These are phyloP conservation scores for Eumeta japonica DNA, from an alignment of 1,140 invertebrate species.

Conservation along the genomic window DNA sequence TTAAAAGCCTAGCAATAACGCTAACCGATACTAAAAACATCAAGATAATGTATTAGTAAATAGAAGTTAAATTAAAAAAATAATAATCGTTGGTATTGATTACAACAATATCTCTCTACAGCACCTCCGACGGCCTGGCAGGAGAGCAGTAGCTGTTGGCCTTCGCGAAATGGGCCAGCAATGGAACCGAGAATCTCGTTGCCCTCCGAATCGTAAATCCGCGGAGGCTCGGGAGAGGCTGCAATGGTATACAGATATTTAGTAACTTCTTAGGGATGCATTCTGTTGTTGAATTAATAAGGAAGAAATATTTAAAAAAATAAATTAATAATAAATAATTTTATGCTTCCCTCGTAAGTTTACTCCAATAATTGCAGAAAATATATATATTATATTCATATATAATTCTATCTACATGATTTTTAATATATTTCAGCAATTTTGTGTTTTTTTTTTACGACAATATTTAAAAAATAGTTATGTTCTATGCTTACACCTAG, in stretches of 20 bases:
- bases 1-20: no score
- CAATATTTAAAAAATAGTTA: no score
- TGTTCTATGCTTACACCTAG: no score
- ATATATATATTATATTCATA: no score
- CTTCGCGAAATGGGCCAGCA: constrained; percentile 81
- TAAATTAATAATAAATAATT: constrained; percentile 7
- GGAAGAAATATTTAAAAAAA: constrained; percentile 5
- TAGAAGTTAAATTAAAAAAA: constrained; percentile 8
- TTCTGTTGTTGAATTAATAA: background rate
- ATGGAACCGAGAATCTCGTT: constrained; percentile 67
- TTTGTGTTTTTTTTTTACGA: no score
- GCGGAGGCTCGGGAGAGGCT: constrained; percentile 76
- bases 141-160: constrained; percentile 73
- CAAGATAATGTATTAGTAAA: constrained; percentile 6
- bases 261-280: background rate
- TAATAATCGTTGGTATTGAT: no score
- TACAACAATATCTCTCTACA: no score
- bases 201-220: constrained; percentile 79
- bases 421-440: no score
- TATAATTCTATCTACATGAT: no score
- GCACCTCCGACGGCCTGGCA: constrained; percentile 85
- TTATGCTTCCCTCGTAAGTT: no score
- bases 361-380: no score
- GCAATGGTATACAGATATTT: constrained; percentile 30
- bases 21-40: no score